Evolutionary conservation across 2,797 vertebrate genomes (phyloP).

Genomic region (Sternarchorhynchus goeldii): DNA sequence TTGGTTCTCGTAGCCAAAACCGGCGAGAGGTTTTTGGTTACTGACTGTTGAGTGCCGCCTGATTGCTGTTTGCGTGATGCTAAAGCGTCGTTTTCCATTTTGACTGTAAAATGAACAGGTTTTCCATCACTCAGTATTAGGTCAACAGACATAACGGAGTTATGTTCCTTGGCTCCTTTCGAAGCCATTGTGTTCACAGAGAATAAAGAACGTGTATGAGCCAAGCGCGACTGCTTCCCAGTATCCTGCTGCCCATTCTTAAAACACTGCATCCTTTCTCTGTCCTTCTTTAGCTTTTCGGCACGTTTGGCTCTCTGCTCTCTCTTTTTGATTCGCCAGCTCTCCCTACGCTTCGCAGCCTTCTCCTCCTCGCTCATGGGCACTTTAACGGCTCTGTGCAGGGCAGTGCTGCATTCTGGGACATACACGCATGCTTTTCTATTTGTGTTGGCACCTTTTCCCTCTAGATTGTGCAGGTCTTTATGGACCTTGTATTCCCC

Average conservation of each 20-base stretch:
- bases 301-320: conserved; percentile 77
- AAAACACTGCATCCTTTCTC: conserved; percentile 54
- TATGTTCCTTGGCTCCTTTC: conserved; percentile 45
- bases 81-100: conserved; percentile 49
- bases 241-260: conserved; percentile 46
- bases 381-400: conserved; percentile 37
- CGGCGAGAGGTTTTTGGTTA: background rate
- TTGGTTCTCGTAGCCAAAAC: conserved; percentile 9
- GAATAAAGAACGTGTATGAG: conserved; percentile 47
- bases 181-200: conserved; percentile 40
- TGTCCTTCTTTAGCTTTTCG: conserved; percentile 58
- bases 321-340: conserved; percentile 79
- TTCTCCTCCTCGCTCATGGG: conserved; percentile 71
- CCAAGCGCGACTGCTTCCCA: conserved; percentile 19
- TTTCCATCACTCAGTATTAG: conserved; percentile 27
- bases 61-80: conserved; percentile 47
- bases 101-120: conserved; percentile 42
- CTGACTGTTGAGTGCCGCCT: conserved; percentile 33
- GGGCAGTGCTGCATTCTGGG: conserved; percentile 39
- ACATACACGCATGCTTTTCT: conserved; percentile 63
- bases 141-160: conserved; percentile 19
- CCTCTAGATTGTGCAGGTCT: conserved; percentile 12
- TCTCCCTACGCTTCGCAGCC: conserved; percentile 73
- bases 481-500: conserved; percentile 41
- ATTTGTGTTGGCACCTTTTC: conserved; percentile 42